Evolutionary conservation across 1,140 invertebrate species (phyloP).

Genomic region (Harlomillsia oculata): DNA sequence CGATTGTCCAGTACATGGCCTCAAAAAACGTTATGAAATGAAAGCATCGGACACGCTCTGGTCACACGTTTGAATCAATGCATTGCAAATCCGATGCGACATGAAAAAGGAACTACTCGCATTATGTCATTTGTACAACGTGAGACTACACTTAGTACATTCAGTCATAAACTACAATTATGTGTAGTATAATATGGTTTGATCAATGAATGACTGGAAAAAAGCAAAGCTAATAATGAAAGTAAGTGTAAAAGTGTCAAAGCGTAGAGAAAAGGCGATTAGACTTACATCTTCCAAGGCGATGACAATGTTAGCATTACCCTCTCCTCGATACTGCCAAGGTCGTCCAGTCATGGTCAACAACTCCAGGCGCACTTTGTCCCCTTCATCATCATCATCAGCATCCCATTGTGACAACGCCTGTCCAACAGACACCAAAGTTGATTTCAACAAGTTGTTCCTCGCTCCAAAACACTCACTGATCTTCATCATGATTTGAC

Average conservation of each 20-base stretch:
- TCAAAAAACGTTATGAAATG: no score
- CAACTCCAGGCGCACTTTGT: slow-evolving; percentile 4
- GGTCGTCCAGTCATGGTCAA: neutral
- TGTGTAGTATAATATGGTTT: neutral
- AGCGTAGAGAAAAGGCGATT: neutral
- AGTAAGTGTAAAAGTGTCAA: neutral
- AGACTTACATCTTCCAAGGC: slow-evolving; percentile 42
- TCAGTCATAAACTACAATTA: neutral
- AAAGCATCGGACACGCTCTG: no score
- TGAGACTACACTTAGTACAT: no score
- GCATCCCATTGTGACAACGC: neutral
- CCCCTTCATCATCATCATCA: neutral
- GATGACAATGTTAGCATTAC: slow-evolving; percentile 46
- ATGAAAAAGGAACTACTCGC: no score
- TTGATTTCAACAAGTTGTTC: no score
- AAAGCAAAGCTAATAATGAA: neutral
- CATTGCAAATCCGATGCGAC: no score
- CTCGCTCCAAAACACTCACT: no score
- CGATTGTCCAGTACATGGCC: no score
- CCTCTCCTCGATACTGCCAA: slow-evolving; percentile 25
- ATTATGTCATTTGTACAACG: no score
- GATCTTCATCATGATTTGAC: no score
- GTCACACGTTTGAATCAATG: no score
- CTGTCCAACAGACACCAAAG: no score
- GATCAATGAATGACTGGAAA: neutral